Conservation (phyloP, 2,888 invertebrate species). For the Colletes collaris region DNA sequence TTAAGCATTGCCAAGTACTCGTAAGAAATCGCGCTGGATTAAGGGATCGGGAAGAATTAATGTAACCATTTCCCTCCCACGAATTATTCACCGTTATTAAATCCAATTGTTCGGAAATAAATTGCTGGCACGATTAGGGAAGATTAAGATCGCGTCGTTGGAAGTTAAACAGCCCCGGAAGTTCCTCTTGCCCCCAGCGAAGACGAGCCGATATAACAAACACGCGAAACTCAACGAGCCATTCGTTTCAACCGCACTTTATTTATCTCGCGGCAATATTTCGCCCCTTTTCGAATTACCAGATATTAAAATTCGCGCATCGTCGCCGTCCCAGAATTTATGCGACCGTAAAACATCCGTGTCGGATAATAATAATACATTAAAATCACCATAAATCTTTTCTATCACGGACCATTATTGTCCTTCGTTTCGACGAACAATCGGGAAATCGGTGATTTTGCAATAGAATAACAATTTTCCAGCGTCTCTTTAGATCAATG, state of each 20-base stretch:
- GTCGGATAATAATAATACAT: conserved; percentile 18
- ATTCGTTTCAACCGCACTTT: too few species aligned
- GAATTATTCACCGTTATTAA: conserved; percentile 4
- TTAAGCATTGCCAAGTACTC: not conserved
- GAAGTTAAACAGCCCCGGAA: not conserved
- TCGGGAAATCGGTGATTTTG: too few species aligned
- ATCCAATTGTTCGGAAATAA: not conserved
- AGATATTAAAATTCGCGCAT: conserved; percentile 6
- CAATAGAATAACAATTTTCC: too few species aligned
- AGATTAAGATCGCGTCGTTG: conserved; percentile 11
- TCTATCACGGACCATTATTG: not conserved
- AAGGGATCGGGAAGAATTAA: conserved; percentile 6
- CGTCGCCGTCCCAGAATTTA: conserved; percentile 10
- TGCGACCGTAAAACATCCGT: conserved; percentile 5
- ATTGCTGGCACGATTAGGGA: not conserved
- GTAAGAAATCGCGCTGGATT: not conserved
- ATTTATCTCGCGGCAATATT: too few species aligned
- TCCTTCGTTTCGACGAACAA: too few species aligned
- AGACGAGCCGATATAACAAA: not conserved
- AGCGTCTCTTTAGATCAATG: too few species aligned
- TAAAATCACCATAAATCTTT: conserved; percentile 13
- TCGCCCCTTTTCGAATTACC: not conserved
- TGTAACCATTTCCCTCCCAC: not conserved
- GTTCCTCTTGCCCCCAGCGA: not conserved
- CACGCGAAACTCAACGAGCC: too few species aligned